These are phyloP conservation scores for Sinohyriopsis cumingii DNA, from an alignment of 2,888 invertebrate genomes.

Conservation along the genomic window DNA sequence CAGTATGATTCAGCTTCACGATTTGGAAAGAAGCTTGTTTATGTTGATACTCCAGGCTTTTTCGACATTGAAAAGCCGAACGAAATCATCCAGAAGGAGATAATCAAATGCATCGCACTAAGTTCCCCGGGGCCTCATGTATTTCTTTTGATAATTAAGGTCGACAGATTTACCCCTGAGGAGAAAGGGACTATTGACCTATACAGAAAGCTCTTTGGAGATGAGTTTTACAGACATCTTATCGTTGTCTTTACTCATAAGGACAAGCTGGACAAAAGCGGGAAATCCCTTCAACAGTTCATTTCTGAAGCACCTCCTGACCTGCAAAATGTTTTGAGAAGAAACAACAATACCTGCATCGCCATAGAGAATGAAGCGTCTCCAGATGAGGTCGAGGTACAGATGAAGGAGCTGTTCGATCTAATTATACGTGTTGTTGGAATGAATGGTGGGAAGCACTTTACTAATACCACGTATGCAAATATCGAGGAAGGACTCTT, in stretches of 20 bases:
- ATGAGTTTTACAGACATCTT: conserved; percentile 7
- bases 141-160: conserved; percentile 11
- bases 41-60: conserved; percentile 23
- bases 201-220: conserved; percentile 11
- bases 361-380: too few species aligned
- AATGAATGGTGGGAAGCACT: too few species aligned
- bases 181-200: conserved; percentile 15
- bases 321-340: too few species aligned
- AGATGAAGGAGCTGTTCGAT: too few species aligned
- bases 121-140: conserved; percentile 18
- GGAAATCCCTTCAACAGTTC: too few species aligned
- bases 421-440: too few species aligned
- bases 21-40: conserved; percentile 7
- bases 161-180: conserved; percentile 18
- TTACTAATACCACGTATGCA: too few species aligned
- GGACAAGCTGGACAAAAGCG: conserved; percentile 6
- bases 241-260: conserved; percentile 18
- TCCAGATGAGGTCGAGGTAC: too few species aligned
- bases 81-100: conserved; percentile 8
- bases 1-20: conserved; percentile 7
- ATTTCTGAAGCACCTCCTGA: too few species aligned
- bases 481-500: too few species aligned
- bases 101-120: conserved; percentile 11
- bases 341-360: too few species aligned
- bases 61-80: conserved; percentile 16